These are phyloP conservation scores for Brachypteracias leptosomus DNA, from an alignment of 2,113 vertebrate species.

Conservation along the genomic window DNA sequence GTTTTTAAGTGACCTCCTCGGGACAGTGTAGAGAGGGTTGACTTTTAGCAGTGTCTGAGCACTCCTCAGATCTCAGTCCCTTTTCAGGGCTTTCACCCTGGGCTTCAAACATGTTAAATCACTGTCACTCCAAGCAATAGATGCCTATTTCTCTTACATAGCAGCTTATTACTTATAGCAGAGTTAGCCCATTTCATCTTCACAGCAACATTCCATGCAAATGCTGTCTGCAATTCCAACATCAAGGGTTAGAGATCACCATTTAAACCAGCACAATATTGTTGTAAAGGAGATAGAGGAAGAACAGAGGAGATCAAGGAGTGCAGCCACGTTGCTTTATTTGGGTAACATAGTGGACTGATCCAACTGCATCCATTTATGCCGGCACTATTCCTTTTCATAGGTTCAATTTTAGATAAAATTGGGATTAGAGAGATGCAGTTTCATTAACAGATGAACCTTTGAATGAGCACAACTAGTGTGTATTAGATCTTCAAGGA, in stretches of 20 bases:
- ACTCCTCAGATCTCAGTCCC: neutral
- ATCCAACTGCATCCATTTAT: neutral
- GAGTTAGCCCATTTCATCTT: neutral
- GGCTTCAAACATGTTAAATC: neutral
- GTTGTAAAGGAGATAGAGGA: neutral
- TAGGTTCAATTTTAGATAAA: neutral
- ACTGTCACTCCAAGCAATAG: neutral
- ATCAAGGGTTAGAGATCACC: neutral
- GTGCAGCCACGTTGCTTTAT: rapidly evolving
- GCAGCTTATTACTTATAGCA: neutral
- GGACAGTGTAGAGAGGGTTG: neutral
- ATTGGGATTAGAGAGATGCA: neutral
- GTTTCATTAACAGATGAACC: neutral
- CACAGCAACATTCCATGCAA: neutral
- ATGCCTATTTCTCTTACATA: neutral
- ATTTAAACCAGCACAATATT: neutral
- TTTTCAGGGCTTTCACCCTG: neutral
- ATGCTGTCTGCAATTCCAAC: neutral
- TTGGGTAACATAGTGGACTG: neutral
- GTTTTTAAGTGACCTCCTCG: neutral
- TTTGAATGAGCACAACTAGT: neutral
- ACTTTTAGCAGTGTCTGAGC: neutral
- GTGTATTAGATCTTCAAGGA: neutral
- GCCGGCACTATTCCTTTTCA: neutral
- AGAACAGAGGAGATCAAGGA: neutral